Base-by-base conservation (phyloP, 2,113 vertebrate genomes). In the Crypturellus undulatus region DNA sequence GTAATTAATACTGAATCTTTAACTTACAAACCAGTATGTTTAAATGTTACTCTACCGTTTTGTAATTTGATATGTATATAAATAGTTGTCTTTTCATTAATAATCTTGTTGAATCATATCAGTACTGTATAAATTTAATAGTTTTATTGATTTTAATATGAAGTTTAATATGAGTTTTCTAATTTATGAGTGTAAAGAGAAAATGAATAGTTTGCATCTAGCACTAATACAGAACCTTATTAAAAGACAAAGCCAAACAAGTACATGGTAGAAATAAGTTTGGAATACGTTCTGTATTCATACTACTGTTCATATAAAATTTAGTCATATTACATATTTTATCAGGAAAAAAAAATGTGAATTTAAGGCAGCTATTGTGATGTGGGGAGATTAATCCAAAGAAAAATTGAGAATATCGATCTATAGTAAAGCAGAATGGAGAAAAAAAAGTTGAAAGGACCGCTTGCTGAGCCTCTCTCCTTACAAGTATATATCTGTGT, bases 401-500 rank as follows among this genome's bases (percentile, higher is more conserved):
- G 80, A 84, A 52, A 70, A 36, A 5, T 28, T n/a, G 22, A 52
- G 16, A 91, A n/a, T 87, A 72, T 59, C 36, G 40, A 59, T 60
- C 42, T 78, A 32, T 38, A 71, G 15, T 45, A 49, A 73, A 78
- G 38, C 19, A 94, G 87, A 90, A 28, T 14, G 17, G 5, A 43
- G 62, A 49, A 49, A 64, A 60, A 30, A 30, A 62, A 49, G 10
- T 6, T 62, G 24, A 12, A 60, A 5, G 75, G 58, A 40, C 30
- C 87, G 52, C 36, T 79, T 84, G 84, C 21, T 90, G 82, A 82
- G 89, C 40, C 36, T 79, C 10, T 82, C 9, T 15, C 47, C 42
- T 47, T 87, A 32, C 59, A 73, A 19, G 67, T 93, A 77, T 91
- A 78, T 90, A 16, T 93, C 75, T 94, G 65, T 79, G 36, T 90